Evolutionary conservation across 2,113 vertebrate species (phyloP).

Genomic region (Semicossyphus pulcher): DNA sequence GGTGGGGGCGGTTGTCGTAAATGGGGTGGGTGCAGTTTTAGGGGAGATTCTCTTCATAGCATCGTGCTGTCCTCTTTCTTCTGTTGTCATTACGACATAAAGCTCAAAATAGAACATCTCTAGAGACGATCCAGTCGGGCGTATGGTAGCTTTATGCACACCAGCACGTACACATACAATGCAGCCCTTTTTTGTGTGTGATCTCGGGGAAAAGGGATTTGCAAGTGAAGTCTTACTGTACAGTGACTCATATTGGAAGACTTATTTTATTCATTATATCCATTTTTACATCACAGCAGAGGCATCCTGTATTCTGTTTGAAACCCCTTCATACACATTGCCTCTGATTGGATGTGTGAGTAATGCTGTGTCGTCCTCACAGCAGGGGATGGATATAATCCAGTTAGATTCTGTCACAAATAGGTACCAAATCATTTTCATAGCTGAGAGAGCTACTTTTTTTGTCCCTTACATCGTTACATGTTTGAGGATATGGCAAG

Average conservation of each 20-base stretch:
- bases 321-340: slow-evolving; percentile 6
- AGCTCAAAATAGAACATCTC: slow-evolving; percentile 76
- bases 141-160: slow-evolving; percentile 17
- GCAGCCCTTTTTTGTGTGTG: slow-evolving; percentile 16
- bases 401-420: slow-evolving; percentile 13
- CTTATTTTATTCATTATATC: slow-evolving; percentile 23
- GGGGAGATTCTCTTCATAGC: slow-evolving; percentile 59
- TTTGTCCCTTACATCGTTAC: not conserved
- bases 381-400: slow-evolving; percentile 3
- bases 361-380: slow-evolving; percentile 3
- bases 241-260: slow-evolving; percentile 26
- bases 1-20: not conserved
- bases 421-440: not conserved
- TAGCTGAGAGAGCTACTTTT: not conserved
- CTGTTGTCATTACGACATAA: slow-evolving; percentile 48
- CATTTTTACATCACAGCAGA: slow-evolving; percentile 27
- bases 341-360: slow-evolving; percentile 2
- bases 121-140: slow-evolving; percentile 44
- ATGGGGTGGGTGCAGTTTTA: slow-evolving; percentile 26
- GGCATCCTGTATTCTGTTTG: slow-evolving; percentile 3
- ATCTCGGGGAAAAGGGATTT: slow-evolving; percentile 32
- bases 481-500: not conserved
- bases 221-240: not conserved
- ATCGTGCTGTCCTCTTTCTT: slow-evolving; percentile 59
- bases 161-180: not conserved